Evolutionary conservation across 2,113 vertebrate species (phyloP), one percentile per base, ranked within the genome.

Genomic region (Pao palembangensis): DNA sequence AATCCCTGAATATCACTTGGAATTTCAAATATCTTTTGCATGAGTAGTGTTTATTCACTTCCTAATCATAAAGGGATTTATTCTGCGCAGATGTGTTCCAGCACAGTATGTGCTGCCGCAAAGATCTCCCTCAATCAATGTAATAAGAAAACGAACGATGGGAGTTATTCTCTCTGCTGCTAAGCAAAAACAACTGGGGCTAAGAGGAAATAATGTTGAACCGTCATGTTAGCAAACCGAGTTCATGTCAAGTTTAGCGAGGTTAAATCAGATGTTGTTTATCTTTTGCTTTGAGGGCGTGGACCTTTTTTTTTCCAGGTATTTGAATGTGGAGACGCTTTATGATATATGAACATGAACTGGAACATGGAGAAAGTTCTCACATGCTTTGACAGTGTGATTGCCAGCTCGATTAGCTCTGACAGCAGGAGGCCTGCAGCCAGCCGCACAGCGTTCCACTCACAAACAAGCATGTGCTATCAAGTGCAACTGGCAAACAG

Each of bases 401-500:
- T 59, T 43, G 51, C 19, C n/a, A 31, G 25, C 23, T 42, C 3
- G 8, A 56, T 55, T 34, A 58, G 8, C 46, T 44, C 25, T 20
- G 21, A 17, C 49, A 58, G 64, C 44, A n/a, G 50, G 57, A 20
- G 6, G 15, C 58, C 28, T 53, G 51, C 23, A 60, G 61, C 55
- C 8, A 53, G 61, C 52, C 6, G 70, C 61, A 14, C 77, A 58
- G 28, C 41, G 69, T 82, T 80, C 70, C 75, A 38, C 41, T 19
- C 10, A 66, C 63, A 76, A 69, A 81, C 74, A 70, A 41, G 28
- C 55, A 69, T 48, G 44, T 44, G 73, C 66, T 81, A 85, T 80
- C 79, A 59, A 56, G 61, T 71, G 50, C 58, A 58, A 25, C 55
- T 51, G 43, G 69, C 61, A 49, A 61, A 56, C 54, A 25, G 68